Base-by-base conservation (phyloP, 2,888 invertebrate species). In the Tetramorium bicarinatum region DNA sequence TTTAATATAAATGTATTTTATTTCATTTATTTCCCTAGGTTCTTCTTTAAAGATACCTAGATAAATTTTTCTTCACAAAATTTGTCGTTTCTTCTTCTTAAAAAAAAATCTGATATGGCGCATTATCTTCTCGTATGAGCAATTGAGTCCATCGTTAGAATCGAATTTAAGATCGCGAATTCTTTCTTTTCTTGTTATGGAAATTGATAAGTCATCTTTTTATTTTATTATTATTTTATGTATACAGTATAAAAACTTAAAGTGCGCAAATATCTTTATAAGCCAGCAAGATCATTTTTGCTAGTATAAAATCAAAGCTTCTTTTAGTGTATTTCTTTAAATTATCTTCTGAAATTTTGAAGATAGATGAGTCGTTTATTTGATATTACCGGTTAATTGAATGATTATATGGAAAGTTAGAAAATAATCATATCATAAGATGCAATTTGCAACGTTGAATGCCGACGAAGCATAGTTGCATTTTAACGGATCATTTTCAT, bases 191-290 rank as follows among this genome's bases (percentile, higher is more conserved):
- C 85, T 72, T 21, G 21, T 7, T 75, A 41, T 13, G 9, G 64
- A 69, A 85, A 87, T 81, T 85, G 76, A 82, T 71, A 75, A 88
- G 64, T 85, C 76, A 87, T 84, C 1, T 89, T 88, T 88, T 86
- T 66, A 79, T 86, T 89, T 86, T 88, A 82, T 74, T 72, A 66
- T 38, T 52, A 25, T 34, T 34, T 34, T 34, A 41, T 41, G 41
- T 47, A 47, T 8, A 1, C 15, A 62, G 15, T 34, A 34, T 34
- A 34, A 34, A 34, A 38, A n/a, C 11, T 11, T 11, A 62, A 38
- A 49, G 21, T 44, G 2, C 44, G 13, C 54, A 56, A 80, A 21
- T 59, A 72, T 49, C 64, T 25, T 79, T 75, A 83, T 86, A 83
- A 85, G 76, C 72, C 38, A 76, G 56, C 72, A 72, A 83, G 54